Base-by-base conservation (phyloP, 2,797 vertebrate genomes). In the Rhabdophis nuchalis region DNA sequence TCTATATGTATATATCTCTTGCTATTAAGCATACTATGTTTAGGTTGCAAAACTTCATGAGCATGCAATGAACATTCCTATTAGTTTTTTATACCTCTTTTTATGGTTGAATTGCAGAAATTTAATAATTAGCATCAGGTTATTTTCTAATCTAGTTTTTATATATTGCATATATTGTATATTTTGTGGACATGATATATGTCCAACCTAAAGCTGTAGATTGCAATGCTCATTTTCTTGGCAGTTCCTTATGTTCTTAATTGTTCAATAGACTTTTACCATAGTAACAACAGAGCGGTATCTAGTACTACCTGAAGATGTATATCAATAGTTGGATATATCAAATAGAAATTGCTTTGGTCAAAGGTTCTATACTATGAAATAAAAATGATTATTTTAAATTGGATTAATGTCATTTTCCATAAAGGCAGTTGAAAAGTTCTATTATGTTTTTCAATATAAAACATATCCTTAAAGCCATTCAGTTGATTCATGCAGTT, bases 281-380 rank as follows among this genome's bases (percentile, higher is more conserved):
- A 90, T 87, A 58, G 89, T 16, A 90, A 95, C 95, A 95, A 93
- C 32, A 93, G 29, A 61, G 94, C 93, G 50, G 92, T 95, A 96
- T 95, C 94, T 50, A n/a, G 5, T 96, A 95, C 94, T 96, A 41
- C 92, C 95, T 95, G 96, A 95, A 94, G 95, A 52, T 93, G 95
- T 94, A 93, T 94, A 96, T 95, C 93, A 27, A 18, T 93, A 92
- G 93, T 94, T 94, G 61, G 89, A 95, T 68, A 95, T 96, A 95
- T 95, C 96, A 97, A 95, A 95, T 97, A 95, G 95, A 96, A 96
- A 91, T 92, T 72, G 93, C 94, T 94, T 58, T 82, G 32, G 86
- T 92, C 89, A 95, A 94, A 86, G 88, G 91, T 90, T 92, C 77
- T 91, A 93, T 93, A 91, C 90, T 88, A 36, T 29, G 4, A 93